Evolutionary conservation across 2,113 vertebrate species (phyloP).

Genomic region (Anthoscopus minutus): DNA sequence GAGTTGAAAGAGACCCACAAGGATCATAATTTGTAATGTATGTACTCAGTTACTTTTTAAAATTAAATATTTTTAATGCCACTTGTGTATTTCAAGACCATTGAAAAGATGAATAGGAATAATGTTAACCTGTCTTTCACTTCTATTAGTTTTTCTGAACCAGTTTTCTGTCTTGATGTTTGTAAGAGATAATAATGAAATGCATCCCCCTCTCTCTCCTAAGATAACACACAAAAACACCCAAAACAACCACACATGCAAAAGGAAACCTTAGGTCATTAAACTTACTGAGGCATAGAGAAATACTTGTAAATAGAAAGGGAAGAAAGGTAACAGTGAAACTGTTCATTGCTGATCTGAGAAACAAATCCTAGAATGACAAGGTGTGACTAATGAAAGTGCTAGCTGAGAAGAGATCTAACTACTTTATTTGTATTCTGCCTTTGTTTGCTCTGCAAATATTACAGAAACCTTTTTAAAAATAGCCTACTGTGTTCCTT

Average conservation of each 20-base stretch:
- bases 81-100: neutral
- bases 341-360: neutral
- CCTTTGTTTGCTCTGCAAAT: neutral
- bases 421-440: neutral
- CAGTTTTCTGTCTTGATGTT: neutral
- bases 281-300: neutral
- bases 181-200: neutral
- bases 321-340: neutral
- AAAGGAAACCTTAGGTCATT: neutral
- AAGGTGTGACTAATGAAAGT: neutral
- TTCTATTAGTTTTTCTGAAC: neutral
- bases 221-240: neutral
- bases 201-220: fast-evolving
- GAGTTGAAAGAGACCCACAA: neutral
- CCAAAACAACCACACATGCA: neutral
- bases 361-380: neutral
- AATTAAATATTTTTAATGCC: neutral
- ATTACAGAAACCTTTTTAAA: neutral
- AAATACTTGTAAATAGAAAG: neutral
- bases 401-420: neutral
- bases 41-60: neutral
- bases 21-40: neutral
- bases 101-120: neutral
- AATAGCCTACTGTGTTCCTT: fast-evolving
- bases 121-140: neutral